Conservation (phyloP, 2,113 vertebrate genomes). For the Tyto alba region DNA sequence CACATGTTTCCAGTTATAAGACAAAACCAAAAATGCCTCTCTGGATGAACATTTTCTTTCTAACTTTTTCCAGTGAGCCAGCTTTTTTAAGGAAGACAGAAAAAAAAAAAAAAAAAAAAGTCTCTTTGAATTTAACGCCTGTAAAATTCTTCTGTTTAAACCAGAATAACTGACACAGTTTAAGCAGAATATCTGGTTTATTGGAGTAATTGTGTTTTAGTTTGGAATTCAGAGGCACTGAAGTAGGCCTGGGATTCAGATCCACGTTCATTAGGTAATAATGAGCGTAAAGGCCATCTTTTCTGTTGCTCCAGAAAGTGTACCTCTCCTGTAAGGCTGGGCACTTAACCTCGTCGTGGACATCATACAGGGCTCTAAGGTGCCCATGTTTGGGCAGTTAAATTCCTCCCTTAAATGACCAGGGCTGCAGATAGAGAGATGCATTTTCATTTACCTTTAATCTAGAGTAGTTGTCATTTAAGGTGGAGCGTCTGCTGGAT, state of each 20-base stretch:
- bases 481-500: not conserved
- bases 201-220: not conserved
- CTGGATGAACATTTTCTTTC: not conserved
- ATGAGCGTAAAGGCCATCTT: not conserved
- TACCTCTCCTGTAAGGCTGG: not conserved
- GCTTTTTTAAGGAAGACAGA: not conserved
- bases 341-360: not conserved
- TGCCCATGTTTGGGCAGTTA: not conserved
- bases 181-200: not conserved
- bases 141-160: not conserved
- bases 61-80: not conserved
- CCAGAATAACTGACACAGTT: not conserved
- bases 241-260: not conserved
- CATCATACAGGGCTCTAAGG: not conserved
- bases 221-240: not conserved
- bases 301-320: not conserved
- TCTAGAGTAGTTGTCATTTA: not conserved
- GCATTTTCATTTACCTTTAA: not conserved
- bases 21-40: not conserved
- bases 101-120: too few species aligned
- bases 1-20: not conserved
- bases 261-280: not conserved
- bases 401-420: not conserved
- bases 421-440: not conserved
- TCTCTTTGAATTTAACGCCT: not conserved